Conservation (phyloP, 2,113 vertebrate genomes). For the Istiophorus platypterus region DNA sequence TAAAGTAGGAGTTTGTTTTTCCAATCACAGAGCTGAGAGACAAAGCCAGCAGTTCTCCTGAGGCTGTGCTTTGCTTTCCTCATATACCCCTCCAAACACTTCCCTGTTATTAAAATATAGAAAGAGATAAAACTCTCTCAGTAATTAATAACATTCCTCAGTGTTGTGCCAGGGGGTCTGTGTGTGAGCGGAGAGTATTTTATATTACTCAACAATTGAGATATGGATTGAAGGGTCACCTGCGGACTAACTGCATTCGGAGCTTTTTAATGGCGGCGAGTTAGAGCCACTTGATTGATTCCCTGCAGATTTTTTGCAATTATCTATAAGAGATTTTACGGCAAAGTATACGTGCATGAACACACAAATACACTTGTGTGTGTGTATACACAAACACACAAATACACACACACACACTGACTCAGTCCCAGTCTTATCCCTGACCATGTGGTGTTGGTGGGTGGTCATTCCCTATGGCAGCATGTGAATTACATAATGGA, state of each 20-base stretch:
- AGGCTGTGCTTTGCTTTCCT: conserved; percentile 7
- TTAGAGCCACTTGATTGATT: conserved; percentile 24
- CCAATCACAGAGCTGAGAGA: conserved; percentile 37
- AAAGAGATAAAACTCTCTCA: conserved; percentile 41
- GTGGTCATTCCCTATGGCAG: conserved; percentile 63
- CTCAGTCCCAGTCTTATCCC: conserved; percentile 38
- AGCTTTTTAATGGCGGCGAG: not conserved
- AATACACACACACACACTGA: conserved; percentile 42
- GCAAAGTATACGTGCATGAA: not conserved
- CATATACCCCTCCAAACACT: conserved; percentile 33
- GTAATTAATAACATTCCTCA: conserved; percentile 34
- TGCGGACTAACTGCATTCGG: conserved; percentile 7
- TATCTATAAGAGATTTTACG: conserved; percentile 5
- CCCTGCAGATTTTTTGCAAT: not conserved
- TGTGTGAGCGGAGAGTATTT: conserved; percentile 12
- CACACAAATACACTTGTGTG: conserved; percentile 18
- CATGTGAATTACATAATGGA: conserved; percentile 72
- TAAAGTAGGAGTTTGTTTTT: conserved; percentile 27
- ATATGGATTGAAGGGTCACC: conserved; percentile 26
- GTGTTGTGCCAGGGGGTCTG: conserved; percentile 30
- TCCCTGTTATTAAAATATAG: conserved; percentile 59
- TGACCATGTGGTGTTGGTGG: conserved; percentile 71
- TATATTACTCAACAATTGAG: conserved; percentile 27
- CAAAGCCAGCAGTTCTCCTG: conserved; percentile 22
- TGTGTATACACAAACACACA: not conserved